phyloP scores from a whole-genome alignment of 2,888 invertebrate genomes.

The Oegoconia quadripuncta region DNA sequence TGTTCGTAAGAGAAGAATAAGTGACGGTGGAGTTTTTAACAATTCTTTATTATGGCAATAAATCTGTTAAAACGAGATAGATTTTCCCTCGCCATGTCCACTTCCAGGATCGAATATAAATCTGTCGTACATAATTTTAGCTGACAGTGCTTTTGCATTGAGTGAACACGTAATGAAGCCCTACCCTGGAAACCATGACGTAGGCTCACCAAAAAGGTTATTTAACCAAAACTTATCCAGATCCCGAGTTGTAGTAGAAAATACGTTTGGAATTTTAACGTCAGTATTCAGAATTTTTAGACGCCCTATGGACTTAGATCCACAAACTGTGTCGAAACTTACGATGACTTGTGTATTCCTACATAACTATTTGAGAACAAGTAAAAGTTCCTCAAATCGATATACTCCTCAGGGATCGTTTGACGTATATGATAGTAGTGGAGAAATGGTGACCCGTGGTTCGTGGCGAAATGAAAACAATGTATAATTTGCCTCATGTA shows the following conservation, averaged over 20 bases:
- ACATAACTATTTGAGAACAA: conserved; percentile 23
- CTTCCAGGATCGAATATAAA: conserved; percentile 25
- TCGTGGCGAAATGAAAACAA: too few relatives aligned
- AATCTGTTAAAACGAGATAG: conserved; percentile 22
- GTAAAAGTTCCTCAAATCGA: conserved; percentile 16
- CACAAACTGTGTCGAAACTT: conserved; percentile 24
- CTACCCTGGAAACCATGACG: conserved; percentile 27
- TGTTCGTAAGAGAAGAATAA: conserved; percentile 28
- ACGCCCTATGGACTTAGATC: conserved; percentile 28
- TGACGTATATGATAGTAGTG: conserved; percentile 18
- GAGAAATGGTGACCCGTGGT: too few relatives aligned
- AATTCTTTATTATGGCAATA: conserved; percentile 28
- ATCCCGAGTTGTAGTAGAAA: conserved; percentile 27
- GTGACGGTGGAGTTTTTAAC: conserved; percentile 21
- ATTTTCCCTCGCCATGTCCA: conserved; percentile 26
- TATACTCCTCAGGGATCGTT: conserved; percentile 24
- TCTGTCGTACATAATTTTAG: conserved; percentile 33
- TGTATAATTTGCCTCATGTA: too few relatives aligned
- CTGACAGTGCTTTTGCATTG: conserved; percentile 34
- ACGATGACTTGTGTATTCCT: conserved; percentile 19
- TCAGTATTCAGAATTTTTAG: conserved; percentile 31
- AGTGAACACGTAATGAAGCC: conserved; percentile 32
- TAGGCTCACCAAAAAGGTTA: conserved; percentile 26
- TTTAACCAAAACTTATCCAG: conserved; percentile 25
- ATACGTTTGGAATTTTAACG: conserved; percentile 26